Conservation (phyloP, 2,113 vertebrate genomes). For the Tragelaphus imberbis region DNA sequence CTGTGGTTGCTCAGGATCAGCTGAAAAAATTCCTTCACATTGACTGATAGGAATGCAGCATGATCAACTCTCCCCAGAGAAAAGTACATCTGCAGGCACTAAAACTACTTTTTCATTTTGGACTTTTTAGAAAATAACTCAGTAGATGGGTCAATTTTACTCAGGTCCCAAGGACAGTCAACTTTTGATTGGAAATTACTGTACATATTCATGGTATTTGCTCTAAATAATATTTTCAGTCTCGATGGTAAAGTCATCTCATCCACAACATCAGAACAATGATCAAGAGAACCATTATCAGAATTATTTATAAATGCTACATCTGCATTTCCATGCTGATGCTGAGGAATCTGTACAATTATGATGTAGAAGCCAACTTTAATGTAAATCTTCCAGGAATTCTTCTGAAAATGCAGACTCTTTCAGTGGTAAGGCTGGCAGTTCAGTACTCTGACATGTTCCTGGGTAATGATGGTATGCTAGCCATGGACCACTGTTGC, state of each 20-base stretch:
- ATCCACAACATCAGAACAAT: background rate
- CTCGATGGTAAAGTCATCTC: background rate
- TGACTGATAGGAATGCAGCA: constrained; percentile 27
- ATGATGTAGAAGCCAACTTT: background rate
- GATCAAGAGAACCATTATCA: background rate
- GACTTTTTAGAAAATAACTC: background rate
- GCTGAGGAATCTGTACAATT: background rate
- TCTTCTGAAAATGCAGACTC: background rate
- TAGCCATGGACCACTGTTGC: background rate
- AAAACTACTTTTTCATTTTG: constrained; percentile 33
- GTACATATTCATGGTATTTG: background rate
- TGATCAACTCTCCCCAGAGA: constrained; percentile 38
- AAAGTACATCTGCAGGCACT: constrained; percentile 28
- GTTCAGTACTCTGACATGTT: background rate
- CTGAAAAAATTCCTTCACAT: constrained; percentile 49
- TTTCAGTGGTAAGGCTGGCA: background rate
- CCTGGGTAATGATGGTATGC: background rate
- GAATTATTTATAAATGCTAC: background rate
- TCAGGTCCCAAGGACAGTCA: background rate
- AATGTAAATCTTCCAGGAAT: background rate
- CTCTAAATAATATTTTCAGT: background rate
- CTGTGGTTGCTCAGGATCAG: constrained; percentile 37
- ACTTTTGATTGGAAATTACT: background rate
- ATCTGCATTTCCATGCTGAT: background rate
- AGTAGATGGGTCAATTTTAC: background rate